Conservation (phyloP, 2,888 invertebrate species). For the Campopleginae sp. region DNA sequence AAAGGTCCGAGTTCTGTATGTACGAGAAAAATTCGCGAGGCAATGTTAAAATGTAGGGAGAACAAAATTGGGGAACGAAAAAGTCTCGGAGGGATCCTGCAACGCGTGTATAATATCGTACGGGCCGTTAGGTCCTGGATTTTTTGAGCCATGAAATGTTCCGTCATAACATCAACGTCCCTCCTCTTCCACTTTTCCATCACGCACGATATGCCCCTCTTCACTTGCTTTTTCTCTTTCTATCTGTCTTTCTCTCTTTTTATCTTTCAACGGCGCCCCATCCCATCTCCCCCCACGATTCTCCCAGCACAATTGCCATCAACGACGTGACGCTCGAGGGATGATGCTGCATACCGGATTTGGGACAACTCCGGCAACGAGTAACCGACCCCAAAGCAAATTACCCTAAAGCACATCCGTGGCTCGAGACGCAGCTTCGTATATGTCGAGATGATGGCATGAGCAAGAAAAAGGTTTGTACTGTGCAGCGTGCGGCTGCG, state of each 20-base stretch:
- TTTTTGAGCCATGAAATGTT: slow-evolving; percentile 82
- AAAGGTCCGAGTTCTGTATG: slow-evolving; percentile 25
- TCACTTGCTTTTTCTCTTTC: slow-evolving; percentile 66
- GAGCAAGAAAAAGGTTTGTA: slow-evolving; percentile 63
- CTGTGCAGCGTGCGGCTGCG: slow-evolving; percentile 38
- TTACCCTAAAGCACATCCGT: slow-evolving; percentile 66
- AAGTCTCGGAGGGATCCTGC: slow-evolving; percentile 68
- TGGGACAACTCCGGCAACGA: slow-evolving; percentile 56
- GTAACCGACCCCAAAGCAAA: slow-evolving; percentile 65
- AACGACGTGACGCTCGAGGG: slow-evolving; percentile 66
- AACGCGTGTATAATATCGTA: slow-evolving; percentile 78
- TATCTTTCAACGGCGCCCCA: slow-evolving; percentile 37
- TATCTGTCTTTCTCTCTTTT: slow-evolving; percentile 47
- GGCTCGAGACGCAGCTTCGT: slow-evolving; percentile 45
- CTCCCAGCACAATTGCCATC: slow-evolving; percentile 68
- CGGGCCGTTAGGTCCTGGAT: slow-evolving; percentile 81
- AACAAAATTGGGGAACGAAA: slow-evolving; percentile 67
- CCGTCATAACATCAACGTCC: slow-evolving; percentile 80
- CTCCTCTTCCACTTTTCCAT: slow-evolving; percentile 74
- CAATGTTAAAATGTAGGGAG: slow-evolving; percentile 62
- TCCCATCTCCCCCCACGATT: slow-evolving; percentile 56
- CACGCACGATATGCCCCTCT: slow-evolving; percentile 73
- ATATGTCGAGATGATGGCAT: slow-evolving; percentile 20
- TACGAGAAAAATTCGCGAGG: slow-evolving; percentile 72
- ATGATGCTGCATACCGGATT: slow-evolving; percentile 69